Conservation (phyloP, 2,113 vertebrate genomes). For the Siphamia tubifer region DNA sequence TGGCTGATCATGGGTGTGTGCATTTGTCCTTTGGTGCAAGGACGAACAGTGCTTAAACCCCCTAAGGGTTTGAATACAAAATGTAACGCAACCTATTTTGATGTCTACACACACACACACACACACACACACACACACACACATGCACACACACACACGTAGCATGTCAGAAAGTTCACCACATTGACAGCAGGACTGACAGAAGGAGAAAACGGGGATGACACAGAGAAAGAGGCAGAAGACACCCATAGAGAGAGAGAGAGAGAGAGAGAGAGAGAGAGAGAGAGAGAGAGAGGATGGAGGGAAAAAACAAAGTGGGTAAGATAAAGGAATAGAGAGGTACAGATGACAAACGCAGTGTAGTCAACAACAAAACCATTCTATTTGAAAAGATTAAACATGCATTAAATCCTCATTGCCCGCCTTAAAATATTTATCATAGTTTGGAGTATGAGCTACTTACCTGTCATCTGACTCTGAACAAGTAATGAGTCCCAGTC, state of each 20-base stretch:
- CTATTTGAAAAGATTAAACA: not conserved
- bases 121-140: too few species aligned
- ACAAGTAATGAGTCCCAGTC: not conserved
- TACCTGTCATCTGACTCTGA: not conserved
- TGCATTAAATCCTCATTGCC: not conserved
- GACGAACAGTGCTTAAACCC: not conserved
- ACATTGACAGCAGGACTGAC: constrained; percentile 27
- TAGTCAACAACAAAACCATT: not conserved
- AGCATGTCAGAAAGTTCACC: constrained; percentile 19
- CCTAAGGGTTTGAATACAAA: constrained; percentile 25
- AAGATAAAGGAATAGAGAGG: not conserved
- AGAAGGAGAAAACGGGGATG: constrained; percentile 18
- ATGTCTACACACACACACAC: constrained; percentile 6
- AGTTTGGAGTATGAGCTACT: not conserved
- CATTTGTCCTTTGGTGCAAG: constrained; percentile 25
- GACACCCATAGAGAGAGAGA: too few species aligned
- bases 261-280: not conserved
- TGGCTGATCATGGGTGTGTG: not conserved
- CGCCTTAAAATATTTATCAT: constrained; percentile 8
- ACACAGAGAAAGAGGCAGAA: constrained; percentile 1
- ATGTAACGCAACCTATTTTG: constrained; percentile 22
- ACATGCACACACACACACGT: constrained; percentile 5
- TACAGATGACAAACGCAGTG: not conserved
- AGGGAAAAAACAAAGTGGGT: not conserved
- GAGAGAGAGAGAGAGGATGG: not conserved